Percentiles rank a stretch among this genome's conserved stretches.
Conservation (phyloP, 2,113 vertebrate genomes). For the Phyllopteryx taeniolatus region DNA sequence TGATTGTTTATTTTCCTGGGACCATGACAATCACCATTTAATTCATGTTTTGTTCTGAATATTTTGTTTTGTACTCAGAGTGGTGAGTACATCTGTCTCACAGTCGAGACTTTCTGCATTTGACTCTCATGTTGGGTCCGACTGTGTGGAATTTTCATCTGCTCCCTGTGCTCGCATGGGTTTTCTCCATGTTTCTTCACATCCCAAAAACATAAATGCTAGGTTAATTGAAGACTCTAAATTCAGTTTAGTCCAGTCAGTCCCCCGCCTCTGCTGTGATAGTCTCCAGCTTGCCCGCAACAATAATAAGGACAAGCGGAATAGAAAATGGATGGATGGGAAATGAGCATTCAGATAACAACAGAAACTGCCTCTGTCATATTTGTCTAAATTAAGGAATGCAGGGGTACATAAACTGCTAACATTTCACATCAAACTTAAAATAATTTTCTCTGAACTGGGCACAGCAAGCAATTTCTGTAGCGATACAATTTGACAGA, state of each 20-base stretch:
- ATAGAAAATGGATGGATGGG: neutral
- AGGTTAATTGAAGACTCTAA: neutral
- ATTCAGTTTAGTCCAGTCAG: neutral
- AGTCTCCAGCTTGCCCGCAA: neutral
- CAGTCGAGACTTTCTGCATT: neutral
- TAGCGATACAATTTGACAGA: neutral
- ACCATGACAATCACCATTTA: neutral
- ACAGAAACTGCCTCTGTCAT: neutral
- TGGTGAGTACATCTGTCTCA: too few species aligned
- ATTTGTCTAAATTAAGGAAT: slow-evolving; percentile 9
- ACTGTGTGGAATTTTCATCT: neutral
- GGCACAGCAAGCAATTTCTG: neutral
- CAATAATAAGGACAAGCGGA: neutral
- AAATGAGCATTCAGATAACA: neutral
- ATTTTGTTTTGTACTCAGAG: neutral
- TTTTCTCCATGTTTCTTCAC: too few species aligned
- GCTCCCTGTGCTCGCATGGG: neutral
- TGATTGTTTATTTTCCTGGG: neutral
- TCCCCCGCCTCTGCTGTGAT: neutral
- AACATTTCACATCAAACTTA: slow-evolving; percentile 20
- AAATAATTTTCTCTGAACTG: slow-evolving; percentile 20
- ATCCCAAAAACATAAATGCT: neutral
- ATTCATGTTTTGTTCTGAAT: neutral
- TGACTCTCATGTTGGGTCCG: neutral
- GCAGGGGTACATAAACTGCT: neutral